phyloP scores from a whole-genome alignment of 23 tunicate species.

The Phallusia fumigata region DNA sequence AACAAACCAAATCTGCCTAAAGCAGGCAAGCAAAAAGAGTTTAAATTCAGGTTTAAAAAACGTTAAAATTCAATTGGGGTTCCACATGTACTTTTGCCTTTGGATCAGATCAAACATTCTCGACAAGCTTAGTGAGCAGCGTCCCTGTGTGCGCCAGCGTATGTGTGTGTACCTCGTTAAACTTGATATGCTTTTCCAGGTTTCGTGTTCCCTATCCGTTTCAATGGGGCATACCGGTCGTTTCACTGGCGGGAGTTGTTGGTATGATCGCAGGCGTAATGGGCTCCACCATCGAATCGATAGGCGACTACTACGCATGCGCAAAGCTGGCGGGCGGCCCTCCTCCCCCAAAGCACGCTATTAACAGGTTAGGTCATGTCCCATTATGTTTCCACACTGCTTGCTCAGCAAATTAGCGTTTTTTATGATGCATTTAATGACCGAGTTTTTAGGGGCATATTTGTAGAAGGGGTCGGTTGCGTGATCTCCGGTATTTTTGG shows the following conservation, averaged over 20 bases:
- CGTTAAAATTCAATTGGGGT: no score
- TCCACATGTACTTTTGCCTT: no score
- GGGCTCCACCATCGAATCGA: constrained; percentile 68
- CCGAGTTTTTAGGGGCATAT: constrained; percentile 55
- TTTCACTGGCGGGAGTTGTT: constrained; percentile 55
- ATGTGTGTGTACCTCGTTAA: no score
- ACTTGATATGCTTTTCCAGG: constrained; percentile 29
- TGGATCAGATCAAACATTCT: no score
- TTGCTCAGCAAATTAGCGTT: not conserved
- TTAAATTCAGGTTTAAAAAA: no score
- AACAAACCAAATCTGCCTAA: no score
- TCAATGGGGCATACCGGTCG: constrained; percentile 73
- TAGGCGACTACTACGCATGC: constrained; percentile 83
- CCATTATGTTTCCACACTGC: not conserved
- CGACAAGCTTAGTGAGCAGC: no score
- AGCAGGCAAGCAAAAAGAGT: no score
- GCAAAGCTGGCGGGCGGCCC: constrained; percentile 62
- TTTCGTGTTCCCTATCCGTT: constrained; percentile 68
- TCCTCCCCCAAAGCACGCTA: constrained; percentile 54
- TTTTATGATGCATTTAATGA: not conserved
- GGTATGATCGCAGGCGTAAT: constrained; percentile 66
- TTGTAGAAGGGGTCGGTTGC: constrained; percentile 90
- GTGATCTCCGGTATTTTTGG: constrained; percentile 78
- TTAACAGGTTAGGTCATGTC: constrained; percentile 39
- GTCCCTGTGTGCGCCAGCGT: not conserved